Evolutionary conservation across 2,113 vertebrate genomes (phyloP), one percentile per base, ranked within the genome.

Genomic region (Rousettus leschenaultii): DNA sequence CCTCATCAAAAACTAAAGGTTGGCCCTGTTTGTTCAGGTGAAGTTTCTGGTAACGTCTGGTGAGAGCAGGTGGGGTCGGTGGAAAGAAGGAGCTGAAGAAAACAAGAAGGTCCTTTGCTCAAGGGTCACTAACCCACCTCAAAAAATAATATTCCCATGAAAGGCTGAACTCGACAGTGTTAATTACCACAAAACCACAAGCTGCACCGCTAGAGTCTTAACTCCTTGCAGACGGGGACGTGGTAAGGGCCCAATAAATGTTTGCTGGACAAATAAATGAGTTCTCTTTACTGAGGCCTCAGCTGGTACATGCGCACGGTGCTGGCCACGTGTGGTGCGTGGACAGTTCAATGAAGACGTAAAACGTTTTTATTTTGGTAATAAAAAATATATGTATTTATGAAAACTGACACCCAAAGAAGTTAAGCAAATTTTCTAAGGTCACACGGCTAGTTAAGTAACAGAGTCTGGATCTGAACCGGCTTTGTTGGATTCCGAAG

Each of bases 41-140:
- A 77, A 13, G 79, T 15, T 96, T 43, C 21, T 65, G 78, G 88
- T 73, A n/a, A 40, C 2, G 91, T 92, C 97, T 96, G 97, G 45
- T 9, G 77, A 57, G 65, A 43, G 40, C 45, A 28, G 55, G 80
- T 38, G 28, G 74, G 66, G 45, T 12, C 14, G 7, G 35, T 19
- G 28, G 68, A 45, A 78, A 30, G 24, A 53, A 18, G 0, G 30
- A 86, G 30, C 45, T 33, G 33, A 73, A 38, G 65, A 55, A 30
- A 80, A 75, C 0, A 18, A 73, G 57, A 5, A 18, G 28, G 45
- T 24, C 43, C n/a, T 70, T n/a, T 10, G 73, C 77, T 51, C 61
- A 8, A 11, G 55, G 48, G 53, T 88, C 70, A 19, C 33, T 78
- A 43, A 40, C 14, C 51, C 48, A 78, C 22, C 59, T 65, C 15